Conservation (phyloP, 2,888 invertebrate species). For the Xestia rhomboidea region DNA sequence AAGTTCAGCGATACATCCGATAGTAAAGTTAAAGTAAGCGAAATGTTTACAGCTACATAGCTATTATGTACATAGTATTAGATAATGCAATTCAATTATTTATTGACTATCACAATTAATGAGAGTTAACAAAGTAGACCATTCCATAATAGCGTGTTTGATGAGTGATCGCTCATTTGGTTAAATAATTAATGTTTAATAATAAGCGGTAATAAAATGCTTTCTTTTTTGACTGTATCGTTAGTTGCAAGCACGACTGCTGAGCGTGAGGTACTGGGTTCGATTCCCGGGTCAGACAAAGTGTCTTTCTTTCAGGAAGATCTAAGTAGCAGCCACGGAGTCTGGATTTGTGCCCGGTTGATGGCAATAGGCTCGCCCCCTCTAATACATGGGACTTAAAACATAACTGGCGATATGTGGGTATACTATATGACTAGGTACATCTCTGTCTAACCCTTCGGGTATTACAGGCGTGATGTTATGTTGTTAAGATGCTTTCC, state of each 20-base stretch:
- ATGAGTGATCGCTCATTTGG: background rate
- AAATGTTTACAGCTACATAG: conserved; percentile 7
- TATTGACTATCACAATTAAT: background rate
- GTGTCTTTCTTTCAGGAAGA: no score
- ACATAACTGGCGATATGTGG: no score
- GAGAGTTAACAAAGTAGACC: background rate
- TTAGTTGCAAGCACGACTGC: no score
- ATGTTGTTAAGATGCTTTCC: background rate
- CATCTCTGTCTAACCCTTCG: no score
- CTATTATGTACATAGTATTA: background rate
- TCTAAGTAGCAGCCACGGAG: no score
- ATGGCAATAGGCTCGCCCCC: no score
- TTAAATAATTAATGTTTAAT: background rate
- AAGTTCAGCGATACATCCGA: conserved; percentile 23
- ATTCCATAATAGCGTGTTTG: conserved; percentile 21
- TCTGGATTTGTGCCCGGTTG: no score
- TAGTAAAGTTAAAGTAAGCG: conserved; percentile 2
- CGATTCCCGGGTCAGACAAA: no score
- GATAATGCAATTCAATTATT: background rate
- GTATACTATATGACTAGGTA: no score
- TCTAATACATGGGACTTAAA: no score
- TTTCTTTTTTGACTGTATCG: background rate
- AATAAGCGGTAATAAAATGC: background rate
- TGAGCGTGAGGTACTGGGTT: no score
- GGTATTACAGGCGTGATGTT: no score